Conservation (phyloP, 53 echinoderm and acorn worm species). For the Antedon mediterranea region DNA sequence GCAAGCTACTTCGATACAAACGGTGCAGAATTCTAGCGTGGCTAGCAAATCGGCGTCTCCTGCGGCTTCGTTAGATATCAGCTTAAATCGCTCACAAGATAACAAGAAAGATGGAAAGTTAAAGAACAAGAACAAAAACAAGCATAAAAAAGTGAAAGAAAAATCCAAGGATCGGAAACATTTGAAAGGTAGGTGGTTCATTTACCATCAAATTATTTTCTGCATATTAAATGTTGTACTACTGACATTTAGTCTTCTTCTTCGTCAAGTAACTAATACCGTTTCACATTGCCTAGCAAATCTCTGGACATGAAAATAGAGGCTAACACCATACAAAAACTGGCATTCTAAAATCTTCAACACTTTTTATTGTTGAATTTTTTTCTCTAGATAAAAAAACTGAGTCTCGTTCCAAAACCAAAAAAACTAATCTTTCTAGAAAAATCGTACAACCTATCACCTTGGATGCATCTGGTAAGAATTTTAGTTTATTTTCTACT, state of each 20-base stretch:
- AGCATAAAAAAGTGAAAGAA: constrained; percentile 24
- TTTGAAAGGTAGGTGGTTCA: neutral
- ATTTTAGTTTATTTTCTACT: too few species aligned
- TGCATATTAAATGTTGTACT: too few species aligned
- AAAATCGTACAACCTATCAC: constrained; percentile 66
- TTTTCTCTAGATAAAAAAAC: neutral
- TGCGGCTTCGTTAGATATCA: neutral
- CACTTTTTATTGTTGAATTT: neutral
- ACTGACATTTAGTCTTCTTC: too few species aligned
- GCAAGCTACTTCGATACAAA: neutral
- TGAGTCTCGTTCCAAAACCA: neutral
- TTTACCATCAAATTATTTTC: too few species aligned
- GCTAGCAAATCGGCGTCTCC: constrained; percentile 4
- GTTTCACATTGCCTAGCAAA: too few species aligned
- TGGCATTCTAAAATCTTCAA: too few species aligned
- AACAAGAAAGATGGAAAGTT: neutral
- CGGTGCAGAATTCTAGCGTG: neutral
- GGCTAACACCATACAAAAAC: too few species aligned
- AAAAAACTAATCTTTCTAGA: neutral
- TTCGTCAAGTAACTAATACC: too few species aligned
- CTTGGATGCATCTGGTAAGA: constrained; percentile 36
- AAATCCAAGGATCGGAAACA: constrained; percentile 22
- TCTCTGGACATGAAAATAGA: too few species aligned
- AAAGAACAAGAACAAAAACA: constrained; percentile 14
- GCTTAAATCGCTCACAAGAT: neutral